Evolutionary conservation across 2,113 vertebrate species (phyloP), one percentile per base, ranked within the genome.

Genomic region (Cryptoleucopteryx plumbea): DNA sequence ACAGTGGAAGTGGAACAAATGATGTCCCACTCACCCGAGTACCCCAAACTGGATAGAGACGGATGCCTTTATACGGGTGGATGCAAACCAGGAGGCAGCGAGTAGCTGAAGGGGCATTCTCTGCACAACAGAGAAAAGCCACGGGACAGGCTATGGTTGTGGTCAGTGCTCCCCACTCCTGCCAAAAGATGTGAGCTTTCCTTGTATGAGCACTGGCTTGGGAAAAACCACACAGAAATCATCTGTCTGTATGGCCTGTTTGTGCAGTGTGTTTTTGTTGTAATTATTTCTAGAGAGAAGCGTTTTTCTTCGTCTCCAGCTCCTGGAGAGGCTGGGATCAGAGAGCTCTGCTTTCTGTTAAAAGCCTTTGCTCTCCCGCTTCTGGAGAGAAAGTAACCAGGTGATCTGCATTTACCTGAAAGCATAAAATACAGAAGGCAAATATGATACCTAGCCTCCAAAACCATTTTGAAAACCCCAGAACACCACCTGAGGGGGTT

Each of bases 171-270:
- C 29, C 55, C 21, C 10, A 3, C 34, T 48, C 29, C 29, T 34
- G 31, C 1, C 1, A 31, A 48, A 61, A 61, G 48, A 20, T 10
- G 31, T 62, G 73, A 48, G 34, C 36, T 47, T 53, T 70, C n/a
- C 45, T 59, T 56, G 13, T 47, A 63, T 4, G 9, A 68, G 29
- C 15, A 20, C 5, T 32, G 43, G 38, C 40, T 38, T 55, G 27
- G 53, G 29, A 20, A 68, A 43, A 62, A 19, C 3, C 23, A 40
- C 25, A 9, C 1, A 3, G 47, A 52, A 58, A 36, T 61, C 11
- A 23, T 27, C 62, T 13, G 12, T 25, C 18, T 1, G 0, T 18
- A 11, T 18, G 21, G 27, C 1, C 5, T 40, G 17, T 16, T 40
- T 66, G 32, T 40, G 40, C 70, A 29, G 23, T 1, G 10, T 53